These are phyloP conservation scores for Synaphobranchus kaupii DNA, from an alignment of 2,797 vertebrate genomes.

Conservation along the genomic window DNA sequence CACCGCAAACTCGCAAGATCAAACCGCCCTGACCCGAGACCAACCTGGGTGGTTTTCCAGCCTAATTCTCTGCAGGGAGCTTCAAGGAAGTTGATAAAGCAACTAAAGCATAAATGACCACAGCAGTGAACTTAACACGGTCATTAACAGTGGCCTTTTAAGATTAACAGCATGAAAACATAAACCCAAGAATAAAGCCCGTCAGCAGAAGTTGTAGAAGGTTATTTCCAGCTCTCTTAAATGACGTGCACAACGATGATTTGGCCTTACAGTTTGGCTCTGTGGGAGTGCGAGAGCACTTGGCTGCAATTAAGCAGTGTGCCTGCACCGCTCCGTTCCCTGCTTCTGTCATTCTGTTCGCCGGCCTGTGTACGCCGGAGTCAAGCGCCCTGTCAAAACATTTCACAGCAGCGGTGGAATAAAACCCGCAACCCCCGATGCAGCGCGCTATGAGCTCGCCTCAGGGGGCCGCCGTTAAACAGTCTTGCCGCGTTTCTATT, in stretches of 20 bases:
- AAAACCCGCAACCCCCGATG: neutral
- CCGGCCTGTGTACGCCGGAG: neutral
- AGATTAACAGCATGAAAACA: neutral
- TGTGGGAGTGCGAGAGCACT: neutral
- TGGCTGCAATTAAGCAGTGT: neutral
- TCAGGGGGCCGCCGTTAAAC: neutral
- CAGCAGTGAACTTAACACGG: neutral
- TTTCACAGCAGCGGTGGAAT: neutral
- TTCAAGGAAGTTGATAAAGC: neutral
- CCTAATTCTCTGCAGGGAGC: neutral
- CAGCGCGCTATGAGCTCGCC: neutral
- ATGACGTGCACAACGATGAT: neutral
- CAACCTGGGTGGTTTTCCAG: too few species aligned
- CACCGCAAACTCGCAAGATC: neutral
- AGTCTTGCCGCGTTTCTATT: too few species aligned
- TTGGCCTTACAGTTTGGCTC: neutral
- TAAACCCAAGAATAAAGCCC: neutral
- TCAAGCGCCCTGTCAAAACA: constrained; percentile 12
- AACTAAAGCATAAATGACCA: neutral
- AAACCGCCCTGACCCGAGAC: neutral
- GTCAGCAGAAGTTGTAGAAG: neutral
- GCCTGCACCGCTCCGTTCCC: neutral
- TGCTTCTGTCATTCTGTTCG: neutral
- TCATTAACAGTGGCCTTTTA: neutral
- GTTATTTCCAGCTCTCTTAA: neutral